These are phyloP conservation scores for Athalia circularis DNA, from an alignment of 2,888 invertebrate species.

Conservation along the genomic window DNA sequence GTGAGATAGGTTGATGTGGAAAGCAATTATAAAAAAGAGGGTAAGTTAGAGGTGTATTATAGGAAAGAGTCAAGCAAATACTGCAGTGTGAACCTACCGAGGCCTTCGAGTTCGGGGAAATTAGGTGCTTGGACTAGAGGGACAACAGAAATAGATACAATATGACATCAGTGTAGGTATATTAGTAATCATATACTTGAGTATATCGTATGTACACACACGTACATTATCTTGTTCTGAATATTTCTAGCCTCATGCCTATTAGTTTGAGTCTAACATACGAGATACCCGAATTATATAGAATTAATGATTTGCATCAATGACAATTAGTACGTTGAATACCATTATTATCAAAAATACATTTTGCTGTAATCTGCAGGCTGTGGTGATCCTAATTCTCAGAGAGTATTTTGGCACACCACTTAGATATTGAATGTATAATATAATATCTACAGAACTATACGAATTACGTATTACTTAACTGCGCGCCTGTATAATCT, in stretches of 20 bases:
- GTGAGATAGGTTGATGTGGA: not conserved
- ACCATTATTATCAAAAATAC: too few species aligned
- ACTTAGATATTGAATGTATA: not conserved
- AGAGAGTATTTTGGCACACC: too few species aligned
- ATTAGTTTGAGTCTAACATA: not conserved
- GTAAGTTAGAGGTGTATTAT: conserved; percentile 24
- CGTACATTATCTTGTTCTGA: too few species aligned
- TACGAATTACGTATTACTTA: conserved; percentile 15
- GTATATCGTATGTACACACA: conserved; percentile 39
- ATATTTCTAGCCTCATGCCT: too few species aligned
- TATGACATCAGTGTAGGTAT: conserved; percentile 68
- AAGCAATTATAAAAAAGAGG: conserved; percentile 40
- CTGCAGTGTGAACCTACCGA: conserved; percentile 77
- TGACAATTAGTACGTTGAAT: not conserved
- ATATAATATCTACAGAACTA: not conserved
- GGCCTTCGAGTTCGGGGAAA: conserved; percentile 79
- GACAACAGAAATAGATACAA: conserved; percentile 73
- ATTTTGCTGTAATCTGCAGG: not conserved
- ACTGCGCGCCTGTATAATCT: conserved; percentile 13
- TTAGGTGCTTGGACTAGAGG: conserved; percentile 79
- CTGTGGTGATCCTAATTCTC: conserved; percentile 17
- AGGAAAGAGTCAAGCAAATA: conserved; percentile 65
- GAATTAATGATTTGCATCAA: conserved; percentile 2
- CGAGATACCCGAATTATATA: conserved; percentile 10
- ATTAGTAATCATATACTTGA: conserved; percentile 40